phyloP scores from a whole-genome alignment of 2,888 invertebrate species.

The Ceraclea dissimilis region DNA sequence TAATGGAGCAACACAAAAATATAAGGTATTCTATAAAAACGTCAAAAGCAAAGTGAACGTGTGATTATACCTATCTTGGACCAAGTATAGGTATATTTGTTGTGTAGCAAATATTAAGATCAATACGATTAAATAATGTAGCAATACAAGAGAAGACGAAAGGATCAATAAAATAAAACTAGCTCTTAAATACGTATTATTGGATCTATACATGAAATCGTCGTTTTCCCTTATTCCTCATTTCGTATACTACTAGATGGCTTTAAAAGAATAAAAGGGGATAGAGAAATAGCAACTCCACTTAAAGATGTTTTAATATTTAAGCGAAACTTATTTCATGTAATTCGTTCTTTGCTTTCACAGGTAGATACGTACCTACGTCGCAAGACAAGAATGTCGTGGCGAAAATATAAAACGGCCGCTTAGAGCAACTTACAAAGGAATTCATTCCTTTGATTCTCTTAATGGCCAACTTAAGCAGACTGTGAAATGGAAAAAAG shows the following conservation, averaged over 20 bases:
- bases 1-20: no score
- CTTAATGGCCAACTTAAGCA: slow-evolving; percentile 16
- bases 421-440: slow-evolving; percentile 13
- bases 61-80: no score
- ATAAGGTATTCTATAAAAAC: no score
- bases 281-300: background rate
- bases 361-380: background rate
- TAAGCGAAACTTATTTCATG: slow-evolving; percentile 13
- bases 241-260: background rate
- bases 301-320: slow-evolving; percentile 6
- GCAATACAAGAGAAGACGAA: no score
- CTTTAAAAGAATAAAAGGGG: background rate
- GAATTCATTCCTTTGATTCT: slow-evolving; percentile 15
- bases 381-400: slow-evolving; percentile 3
- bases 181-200: no score
- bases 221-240: no score
- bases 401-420: slow-evolving; percentile 6
- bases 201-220: no score
- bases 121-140: no score
- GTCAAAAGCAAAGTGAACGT: no score
- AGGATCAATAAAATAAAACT: background rate
- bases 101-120: no score
- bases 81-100: no score
- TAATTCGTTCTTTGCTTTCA: background rate
- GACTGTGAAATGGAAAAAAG: slow-evolving; percentile 9